These are phyloP conservation scores for Gasteruption jaculator DNA, from an alignment of 2,888 invertebrate genomes.

Conservation along the genomic window DNA sequence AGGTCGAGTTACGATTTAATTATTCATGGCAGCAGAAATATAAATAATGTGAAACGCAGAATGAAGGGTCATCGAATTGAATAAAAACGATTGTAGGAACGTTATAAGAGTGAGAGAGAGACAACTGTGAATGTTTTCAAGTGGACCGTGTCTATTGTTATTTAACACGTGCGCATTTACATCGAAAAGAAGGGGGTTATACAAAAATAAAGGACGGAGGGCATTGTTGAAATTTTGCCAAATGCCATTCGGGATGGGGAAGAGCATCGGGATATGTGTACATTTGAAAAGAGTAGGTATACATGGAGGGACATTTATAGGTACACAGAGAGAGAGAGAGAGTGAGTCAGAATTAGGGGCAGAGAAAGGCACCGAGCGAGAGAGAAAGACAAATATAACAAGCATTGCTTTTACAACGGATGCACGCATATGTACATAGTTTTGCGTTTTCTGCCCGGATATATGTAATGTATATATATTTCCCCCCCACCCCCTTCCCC, in stretches of 20 bases:
- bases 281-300: no score
- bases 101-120: conserved; percentile 29
- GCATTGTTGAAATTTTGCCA: conserved; percentile 33
- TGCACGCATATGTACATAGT: no score
- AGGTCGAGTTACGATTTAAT: no score
- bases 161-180: conserved; percentile 23
- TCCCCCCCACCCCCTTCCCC: no score
- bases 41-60: no score
- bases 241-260: conserved; percentile 25
- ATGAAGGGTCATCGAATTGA: no score
- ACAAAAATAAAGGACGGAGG: conserved; percentile 9
- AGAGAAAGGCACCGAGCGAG: conserved; percentile 19
- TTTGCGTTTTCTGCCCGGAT: no score
- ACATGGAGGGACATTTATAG: no score
- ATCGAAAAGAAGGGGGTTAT: conserved; percentile 3
- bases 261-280: neutral
- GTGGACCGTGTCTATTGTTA: conserved; percentile 28
- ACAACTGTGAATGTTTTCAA: conserved; percentile 23
- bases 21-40: no score
- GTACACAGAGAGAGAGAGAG: neutral
- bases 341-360: conserved; percentile 8
- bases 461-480: no score
- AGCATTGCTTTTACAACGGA: no score
- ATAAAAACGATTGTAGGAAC: no score
- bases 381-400: conserved; percentile 17